Conservation (phyloP, 2,888 invertebrate species). For the Phyllotreta striolata region DNA sequence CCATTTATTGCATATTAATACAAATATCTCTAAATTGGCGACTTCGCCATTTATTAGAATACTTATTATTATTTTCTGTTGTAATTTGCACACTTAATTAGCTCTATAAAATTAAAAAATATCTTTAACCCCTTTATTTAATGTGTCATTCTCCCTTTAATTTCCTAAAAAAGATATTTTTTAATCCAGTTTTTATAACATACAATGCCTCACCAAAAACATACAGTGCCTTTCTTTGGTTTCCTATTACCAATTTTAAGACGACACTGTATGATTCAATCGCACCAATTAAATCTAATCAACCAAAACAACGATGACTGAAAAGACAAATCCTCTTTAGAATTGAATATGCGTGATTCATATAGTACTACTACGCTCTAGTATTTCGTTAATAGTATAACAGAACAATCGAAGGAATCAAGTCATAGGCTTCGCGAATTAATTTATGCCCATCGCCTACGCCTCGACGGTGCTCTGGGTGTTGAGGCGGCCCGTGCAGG, state of each 20-base stretch:
- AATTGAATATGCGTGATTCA: constrained; percentile 34
- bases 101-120: too few relatives aligned
- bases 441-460: constrained; percentile 38
- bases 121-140: too few relatives aligned
- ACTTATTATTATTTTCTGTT: too few relatives aligned
- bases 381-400: constrained; percentile 36
- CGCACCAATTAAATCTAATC: not conserved
- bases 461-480: constrained; percentile 28
- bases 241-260: too few relatives aligned
- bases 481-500: constrained; percentile 47
- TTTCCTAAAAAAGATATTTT: too few relatives aligned
- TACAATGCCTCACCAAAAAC: too few relatives aligned
- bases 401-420: constrained; percentile 28
- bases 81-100: too few relatives aligned
- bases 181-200: too few relatives aligned
- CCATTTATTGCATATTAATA: not conserved
- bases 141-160: too few relatives aligned
- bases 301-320: not conserved
- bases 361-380: constrained; percentile 33
- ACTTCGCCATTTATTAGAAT: constrained; percentile 20
- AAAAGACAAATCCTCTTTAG: not conserved
- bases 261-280: not conserved
- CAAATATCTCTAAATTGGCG: constrained; percentile 7
- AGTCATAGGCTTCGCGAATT: constrained; percentile 21
- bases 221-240: too few relatives aligned